A percentile compares a stretch with the other conserved stretches of the same genome.
These are phyloP conservation scores for Lepus americanus DNA, from an alignment of 2,113 vertebrate species.

Conservation along the genomic window DNA sequence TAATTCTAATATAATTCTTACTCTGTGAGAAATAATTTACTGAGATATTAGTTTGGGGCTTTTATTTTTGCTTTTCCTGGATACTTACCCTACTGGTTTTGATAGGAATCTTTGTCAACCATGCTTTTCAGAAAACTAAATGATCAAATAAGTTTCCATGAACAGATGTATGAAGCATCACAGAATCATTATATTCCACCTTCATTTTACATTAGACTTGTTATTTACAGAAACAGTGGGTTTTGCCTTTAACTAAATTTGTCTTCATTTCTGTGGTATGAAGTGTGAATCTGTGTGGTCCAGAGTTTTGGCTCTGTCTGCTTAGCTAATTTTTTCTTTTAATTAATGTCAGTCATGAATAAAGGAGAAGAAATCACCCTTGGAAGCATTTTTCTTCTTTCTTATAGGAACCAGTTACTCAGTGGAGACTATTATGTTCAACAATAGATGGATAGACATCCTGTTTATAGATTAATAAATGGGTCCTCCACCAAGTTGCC, in stretches of 20 bases:
- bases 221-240: slow-evolving; percentile 79
- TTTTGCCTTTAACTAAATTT: slow-evolving; percentile 77
- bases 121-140: slow-evolving; percentile 68
- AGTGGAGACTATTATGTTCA: background rate
- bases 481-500: slow-evolving; percentile 68
- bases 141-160: slow-evolving; percentile 63
- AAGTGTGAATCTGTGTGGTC: slow-evolving; percentile 70
- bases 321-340: slow-evolving; percentile 58
- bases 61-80: background rate
- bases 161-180: slow-evolving; percentile 72
- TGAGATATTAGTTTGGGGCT: background rate
- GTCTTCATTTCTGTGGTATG: slow-evolving; percentile 69
- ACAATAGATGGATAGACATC: slow-evolving; percentile 71
- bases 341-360: slow-evolving; percentile 62
- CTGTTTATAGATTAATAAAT: slow-evolving; percentile 82
- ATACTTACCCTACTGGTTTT: slow-evolving; percentile 6
- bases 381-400: slow-evolving; percentile 25
- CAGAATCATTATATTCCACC: slow-evolving; percentile 60
- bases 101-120: slow-evolving; percentile 18
- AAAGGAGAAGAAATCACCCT: slow-evolving; percentile 42
- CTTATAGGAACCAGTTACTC: background rate
- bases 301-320: slow-evolving; percentile 68
- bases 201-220: slow-evolving; percentile 65
- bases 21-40: background rate
- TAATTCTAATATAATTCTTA: slow-evolving; percentile 46